Conservation (phyloP, 2,797 vertebrate genomes). For the Eulemur rubriventer region DNA sequence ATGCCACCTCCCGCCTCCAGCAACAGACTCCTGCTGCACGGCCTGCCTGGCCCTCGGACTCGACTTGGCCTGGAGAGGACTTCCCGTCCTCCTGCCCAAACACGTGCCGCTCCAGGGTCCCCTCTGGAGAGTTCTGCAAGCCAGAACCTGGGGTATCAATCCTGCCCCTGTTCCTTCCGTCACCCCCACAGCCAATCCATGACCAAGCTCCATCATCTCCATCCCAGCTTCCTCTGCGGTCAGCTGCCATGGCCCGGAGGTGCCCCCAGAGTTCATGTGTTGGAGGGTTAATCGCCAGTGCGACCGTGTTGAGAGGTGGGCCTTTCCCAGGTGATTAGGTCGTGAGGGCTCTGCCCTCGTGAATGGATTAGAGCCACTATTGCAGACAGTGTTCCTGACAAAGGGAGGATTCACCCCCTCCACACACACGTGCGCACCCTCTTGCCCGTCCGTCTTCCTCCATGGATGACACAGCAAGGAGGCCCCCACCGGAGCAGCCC, state of each 20-base stretch:
- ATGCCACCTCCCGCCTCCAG: fast-evolving
- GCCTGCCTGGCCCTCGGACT: not conserved
- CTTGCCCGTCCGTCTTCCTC: not conserved
- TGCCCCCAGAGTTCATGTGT: not conserved
- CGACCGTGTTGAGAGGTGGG: not conserved
- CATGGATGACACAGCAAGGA: not conserved
- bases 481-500: not conserved
- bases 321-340: not conserved
- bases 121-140: too few species aligned
- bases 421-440: not conserved
- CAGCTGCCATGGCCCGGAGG: not conserved
- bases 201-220: not conserved
- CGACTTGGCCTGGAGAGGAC: too few species aligned
- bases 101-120: not conserved
- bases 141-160: not conserved
- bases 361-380: not conserved
- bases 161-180: not conserved
- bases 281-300: not conserved
- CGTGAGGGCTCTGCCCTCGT: not conserved
- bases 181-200: too few species aligned
- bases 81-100: not conserved
- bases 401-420: not conserved
- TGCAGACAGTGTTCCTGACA: not conserved
- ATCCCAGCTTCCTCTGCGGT: not conserved
- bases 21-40: not conserved